Conservation (phyloP, 2,888 invertebrate species). For the Nomada ferruginata region DNA sequence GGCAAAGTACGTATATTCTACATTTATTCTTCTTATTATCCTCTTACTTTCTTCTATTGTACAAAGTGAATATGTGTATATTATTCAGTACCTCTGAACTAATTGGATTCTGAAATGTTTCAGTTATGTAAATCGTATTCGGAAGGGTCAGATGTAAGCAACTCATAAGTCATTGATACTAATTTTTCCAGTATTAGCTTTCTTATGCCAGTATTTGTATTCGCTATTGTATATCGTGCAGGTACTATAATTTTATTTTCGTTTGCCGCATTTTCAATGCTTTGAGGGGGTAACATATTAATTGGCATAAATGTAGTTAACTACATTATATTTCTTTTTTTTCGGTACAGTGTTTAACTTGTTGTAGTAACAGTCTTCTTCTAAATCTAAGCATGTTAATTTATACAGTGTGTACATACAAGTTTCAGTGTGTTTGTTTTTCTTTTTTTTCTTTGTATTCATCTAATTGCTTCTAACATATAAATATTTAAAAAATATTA, state of each 20-base stretch:
- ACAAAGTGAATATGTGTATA: constrained; percentile 22
- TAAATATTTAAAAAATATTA: constrained; percentile 1
- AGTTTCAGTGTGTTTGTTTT: constrained; percentile 23
- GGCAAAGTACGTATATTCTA: constrained; percentile 85
- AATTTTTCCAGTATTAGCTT: constrained; percentile 66
- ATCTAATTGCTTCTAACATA: constrained; percentile 28
- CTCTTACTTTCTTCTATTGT: constrained; percentile 21
- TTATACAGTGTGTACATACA: constrained; percentile 15
- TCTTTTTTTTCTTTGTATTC: constrained; percentile 7
- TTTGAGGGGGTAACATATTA: constrained; percentile 47
- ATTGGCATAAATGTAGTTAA: constrained; percentile 18
- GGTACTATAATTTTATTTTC: constrained; percentile 66
- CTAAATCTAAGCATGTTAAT: constrained; percentile 37
- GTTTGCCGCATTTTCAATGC: constrained; percentile 56
- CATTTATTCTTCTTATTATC: background rate
- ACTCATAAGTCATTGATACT: constrained; percentile 74
- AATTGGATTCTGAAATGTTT: constrained; percentile 77
- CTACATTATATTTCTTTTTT: constrained; percentile 16
- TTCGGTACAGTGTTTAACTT: constrained; percentile 11
- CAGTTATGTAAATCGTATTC: constrained; percentile 84
- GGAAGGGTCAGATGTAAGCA: constrained; percentile 84
- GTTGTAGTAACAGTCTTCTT: constrained; percentile 4
- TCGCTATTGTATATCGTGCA: constrained; percentile 66
- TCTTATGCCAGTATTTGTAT: constrained; percentile 67
- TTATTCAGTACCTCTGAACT: constrained; percentile 39